Evolutionary conservation across 1,140 invertebrate genomes (phyloP), one percentile per base, ranked within the genome.

Genomic region (Nilaparvata lugens): DNA sequence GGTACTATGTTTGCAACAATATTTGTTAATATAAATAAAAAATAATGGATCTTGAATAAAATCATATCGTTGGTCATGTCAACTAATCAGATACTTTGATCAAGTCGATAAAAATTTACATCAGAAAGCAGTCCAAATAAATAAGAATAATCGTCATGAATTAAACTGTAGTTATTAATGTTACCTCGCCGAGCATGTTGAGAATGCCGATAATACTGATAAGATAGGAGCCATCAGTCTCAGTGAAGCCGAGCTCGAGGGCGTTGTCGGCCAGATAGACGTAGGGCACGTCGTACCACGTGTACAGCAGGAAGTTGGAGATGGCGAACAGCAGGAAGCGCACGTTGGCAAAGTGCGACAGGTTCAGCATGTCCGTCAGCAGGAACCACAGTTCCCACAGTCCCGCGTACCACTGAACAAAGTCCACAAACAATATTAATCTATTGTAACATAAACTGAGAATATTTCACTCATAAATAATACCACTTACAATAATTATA

Each of bases 281-380:
- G 70, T 93, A 93, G 23, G 89, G 88, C 31, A 92, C 88, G 72
- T 93, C 89, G 73, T 92, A 91, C 87, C 89, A 93, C 51, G 86
- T 86, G 75, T 93, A 91, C 45, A 93, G 76, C 2, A 93, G 76
- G 70, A 92, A 91, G 74, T 93, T 93, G 43, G 88, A 91, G 13
- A 93, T 71, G 11, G 88, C 83, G 74, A 92, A 91, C 28, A 91
- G 73, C n/a, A 88, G 72, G 73, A 89, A 92, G 45, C 80, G 79
- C 0, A 83, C 76, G 70, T 89, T 87, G 35, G 76, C 72, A 69
- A 91, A 90, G 71, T 89, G 84, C 0, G 87, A 87, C 65, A 90
- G 83, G 70, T 91, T 88, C 31, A 91, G 74, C 75, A 92, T 88
- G 63, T 89, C 87, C 16, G 82, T 77, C 0, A 87, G 69, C 19